Evolutionary conservation across 2,888 invertebrate species (phyloP).

Genomic region (Tenthredo amoena): DNA sequence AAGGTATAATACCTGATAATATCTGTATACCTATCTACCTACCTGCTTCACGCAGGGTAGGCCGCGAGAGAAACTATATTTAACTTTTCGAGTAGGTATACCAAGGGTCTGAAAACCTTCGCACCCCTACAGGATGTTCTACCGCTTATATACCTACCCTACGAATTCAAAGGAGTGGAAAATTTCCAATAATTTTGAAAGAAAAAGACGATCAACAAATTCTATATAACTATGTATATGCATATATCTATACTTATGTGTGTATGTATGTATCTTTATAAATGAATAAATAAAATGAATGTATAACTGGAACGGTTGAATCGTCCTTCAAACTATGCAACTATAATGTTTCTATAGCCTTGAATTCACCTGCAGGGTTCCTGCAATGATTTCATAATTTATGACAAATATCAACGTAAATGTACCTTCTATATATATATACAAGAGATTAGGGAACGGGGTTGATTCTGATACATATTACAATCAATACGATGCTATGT

Average conservation of each 20-base stretch:
- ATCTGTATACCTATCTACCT: not conserved
- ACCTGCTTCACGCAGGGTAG: not conserved
- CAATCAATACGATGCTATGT: no score
- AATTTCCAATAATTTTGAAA: not conserved
- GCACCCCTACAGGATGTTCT: not conserved
- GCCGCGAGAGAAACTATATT: not conserved
- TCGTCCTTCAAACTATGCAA: not conserved
- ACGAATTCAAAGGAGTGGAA: not conserved
- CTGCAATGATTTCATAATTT: not conserved
- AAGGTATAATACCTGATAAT: not conserved
- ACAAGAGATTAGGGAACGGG: not conserved
- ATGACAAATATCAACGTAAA: not conserved
- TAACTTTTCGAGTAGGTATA: not conserved
- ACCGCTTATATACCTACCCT: not conserved
- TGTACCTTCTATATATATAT: not conserved
- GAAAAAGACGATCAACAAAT: not conserved
- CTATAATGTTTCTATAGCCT: not conserved
- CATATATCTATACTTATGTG: no score
- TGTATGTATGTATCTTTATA: not conserved
- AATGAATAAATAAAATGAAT: not conserved
- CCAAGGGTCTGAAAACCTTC: not conserved
- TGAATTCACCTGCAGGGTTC: slow-evolving; percentile 15
- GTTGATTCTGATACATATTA: no score
- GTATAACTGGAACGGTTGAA: not conserved
- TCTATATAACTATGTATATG: not conserved